Percentiles rank a stretch among this genome's conserved stretches.
phyloP scores from a whole-genome alignment of 2,888 invertebrate genomes.

The Colostygia pectinataria region DNA sequence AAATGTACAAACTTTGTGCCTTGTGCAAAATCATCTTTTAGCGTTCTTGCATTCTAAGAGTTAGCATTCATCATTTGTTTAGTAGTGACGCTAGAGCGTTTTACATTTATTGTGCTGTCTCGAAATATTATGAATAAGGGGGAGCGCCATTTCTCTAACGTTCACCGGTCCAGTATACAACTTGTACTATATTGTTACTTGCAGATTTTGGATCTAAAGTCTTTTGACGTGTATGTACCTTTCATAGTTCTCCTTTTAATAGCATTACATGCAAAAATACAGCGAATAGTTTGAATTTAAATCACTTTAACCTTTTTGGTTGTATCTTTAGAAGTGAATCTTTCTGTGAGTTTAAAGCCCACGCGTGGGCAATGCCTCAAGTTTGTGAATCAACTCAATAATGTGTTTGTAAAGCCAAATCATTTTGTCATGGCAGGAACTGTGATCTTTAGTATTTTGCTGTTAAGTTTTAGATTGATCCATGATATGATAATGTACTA shows the following conservation, averaged over 20 bases:
- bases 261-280: conserved; percentile 48
- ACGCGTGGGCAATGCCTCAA: conserved; percentile 46
- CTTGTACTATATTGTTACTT: conserved; percentile 58
- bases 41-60: conserved; percentile 8
- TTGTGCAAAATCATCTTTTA: conserved; percentile 31
- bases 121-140: conserved; percentile 13
- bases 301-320: conserved; percentile 50
- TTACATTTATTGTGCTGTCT: conserved; percentile 3
- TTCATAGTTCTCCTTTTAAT: conserved; percentile 56
- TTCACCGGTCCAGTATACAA: conserved; percentile 61
- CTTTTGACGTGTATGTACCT: conserved; percentile 67
- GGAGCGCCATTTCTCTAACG: conserved; percentile 24
- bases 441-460: conserved; percentile 64
- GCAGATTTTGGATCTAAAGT: conserved; percentile 69
- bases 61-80: conserved; percentile 13
- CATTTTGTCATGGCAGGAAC: conserved; percentile 53
- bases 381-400: conserved; percentile 47
- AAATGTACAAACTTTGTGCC: conserved; percentile 35
- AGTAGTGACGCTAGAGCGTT: conserved; percentile 9
- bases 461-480: conserved; percentile 50
- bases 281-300: conserved; percentile 48
- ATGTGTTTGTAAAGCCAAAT: conserved; percentile 50
- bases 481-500: conserved; percentile 26
- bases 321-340: conserved; percentile 49
- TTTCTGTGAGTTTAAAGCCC: conserved; percentile 40